Base-by-base conservation (phyloP, 2,797 vertebrate species). In the Tarsius wallacei region DNA sequence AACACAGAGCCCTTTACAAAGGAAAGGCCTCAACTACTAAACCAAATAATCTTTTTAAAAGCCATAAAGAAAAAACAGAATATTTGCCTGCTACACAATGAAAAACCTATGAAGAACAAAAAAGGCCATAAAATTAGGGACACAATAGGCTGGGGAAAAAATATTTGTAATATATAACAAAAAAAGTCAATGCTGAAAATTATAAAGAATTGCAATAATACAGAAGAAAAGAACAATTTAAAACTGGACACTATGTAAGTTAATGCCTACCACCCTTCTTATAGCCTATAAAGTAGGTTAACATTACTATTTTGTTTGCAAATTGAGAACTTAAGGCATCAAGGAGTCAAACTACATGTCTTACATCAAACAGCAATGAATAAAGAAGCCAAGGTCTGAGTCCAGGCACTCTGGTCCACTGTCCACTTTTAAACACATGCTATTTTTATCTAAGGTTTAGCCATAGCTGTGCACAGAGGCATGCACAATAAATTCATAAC, bases 401-500 rank as follows among this genome's bases (percentile, higher is more conserved):
- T 7, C 31, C 63, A 16, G 47, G 33, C 4, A 19, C 26, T 49
- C 49, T 42, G 8, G 4, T 21, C 14, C 15, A 63, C 76, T 15
- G 10, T 53, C 74, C 15, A 5, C 59, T 81, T 36, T 66, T 33
- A 49, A 57, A 33, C 28, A 33, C 7, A n/a, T 1, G 21, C 8
- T 31, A 47, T 33, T 76, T 82, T 83, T 21, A 47, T 24, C 7
- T 15, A 36, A 49, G 42, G 26, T 47, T 14, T 14, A 76, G n/a
- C 31, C 68, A 36, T 78, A n/a, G 42, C 51, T 76, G 31, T n/a
- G 42, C n/a, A 66, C 21, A 36, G n/a, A 92, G 16, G 13, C 6
- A 24, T 19, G 57, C 0, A 12, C 0, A 2, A 66, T 61, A 6
- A 26, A n/a, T 1, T 64, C 55, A 74, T 15, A 10, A 28, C 7